Percentiles rank a stretch among this genome's conserved stretches.
These are phyloP conservation scores for Zhengitettix transpicula DNA, from an alignment of 2,888 invertebrate genomes.

Conservation along the genomic window DNA sequence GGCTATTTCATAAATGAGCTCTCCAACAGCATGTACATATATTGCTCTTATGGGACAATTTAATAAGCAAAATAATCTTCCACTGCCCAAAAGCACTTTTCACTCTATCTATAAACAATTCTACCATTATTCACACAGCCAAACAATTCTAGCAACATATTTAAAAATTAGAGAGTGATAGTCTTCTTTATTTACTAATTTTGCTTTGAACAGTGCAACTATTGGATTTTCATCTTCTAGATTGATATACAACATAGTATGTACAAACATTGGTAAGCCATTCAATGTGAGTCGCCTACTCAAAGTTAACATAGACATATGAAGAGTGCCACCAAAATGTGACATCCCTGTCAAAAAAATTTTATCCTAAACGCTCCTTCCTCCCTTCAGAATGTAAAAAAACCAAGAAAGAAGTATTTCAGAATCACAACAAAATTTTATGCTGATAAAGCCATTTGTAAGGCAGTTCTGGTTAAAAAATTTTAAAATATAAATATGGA, in stretches of 20 bases:
- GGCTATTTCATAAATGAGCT: no score
- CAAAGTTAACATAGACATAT: slow-evolving; percentile 1
- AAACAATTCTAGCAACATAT: slow-evolving; percentile 9
- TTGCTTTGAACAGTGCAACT: slow-evolving; percentile 6
- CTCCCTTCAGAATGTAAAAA: not conserved
- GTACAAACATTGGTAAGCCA: slow-evolving; percentile 14
- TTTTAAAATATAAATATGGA: not conserved
- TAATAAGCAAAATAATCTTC: slow-evolving; percentile 2
- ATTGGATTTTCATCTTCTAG: slow-evolving; percentile 7
- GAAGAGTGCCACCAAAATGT: not conserved
- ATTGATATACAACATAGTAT: slow-evolving; percentile 13
- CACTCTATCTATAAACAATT: slow-evolving; percentile 4
- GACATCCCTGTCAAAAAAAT: not conserved
- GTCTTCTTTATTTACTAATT: slow-evolving; percentile 1
- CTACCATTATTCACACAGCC: slow-evolving; percentile 9
- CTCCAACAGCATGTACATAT: no score
- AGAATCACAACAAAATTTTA: no score
- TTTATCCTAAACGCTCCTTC: not conserved
- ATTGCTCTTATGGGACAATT: no score
- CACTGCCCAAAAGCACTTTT: slow-evolving; percentile 1
- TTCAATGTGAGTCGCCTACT: slow-evolving; percentile 14
- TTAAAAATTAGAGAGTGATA: slow-evolving; percentile 6
- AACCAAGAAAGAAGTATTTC: no score
- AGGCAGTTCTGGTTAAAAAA: no score
- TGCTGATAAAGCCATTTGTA: not conserved